Percentiles rank a stretch among this genome's conserved stretches.
phyloP scores from a whole-genome alignment of 2,797 vertebrate species.

The Rhabdomys pumilio region DNA sequence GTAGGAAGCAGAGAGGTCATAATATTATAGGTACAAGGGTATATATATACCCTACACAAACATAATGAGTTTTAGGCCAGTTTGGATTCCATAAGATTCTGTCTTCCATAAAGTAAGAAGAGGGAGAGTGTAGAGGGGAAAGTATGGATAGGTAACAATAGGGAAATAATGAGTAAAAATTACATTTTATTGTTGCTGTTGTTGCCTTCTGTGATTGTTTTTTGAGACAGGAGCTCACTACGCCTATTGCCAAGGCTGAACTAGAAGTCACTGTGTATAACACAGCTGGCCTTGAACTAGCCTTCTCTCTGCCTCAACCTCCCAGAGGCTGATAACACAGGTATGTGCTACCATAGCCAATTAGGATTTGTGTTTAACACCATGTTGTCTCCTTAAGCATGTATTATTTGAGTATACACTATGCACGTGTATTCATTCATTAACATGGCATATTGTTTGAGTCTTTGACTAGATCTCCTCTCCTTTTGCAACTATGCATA shows the following conservation, averaged over 20 bases:
- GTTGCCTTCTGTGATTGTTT: neutral
- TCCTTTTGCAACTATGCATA: neutral
- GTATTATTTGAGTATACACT: slow-evolving; percentile 8
- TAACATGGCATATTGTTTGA: slow-evolving; percentile 37
- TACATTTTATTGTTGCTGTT: neutral
- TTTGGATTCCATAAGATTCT: neutral
- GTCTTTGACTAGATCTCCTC: slow-evolving; percentile 5
- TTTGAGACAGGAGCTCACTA: neutral
- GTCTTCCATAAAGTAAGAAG: neutral
- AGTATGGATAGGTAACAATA: neutral
- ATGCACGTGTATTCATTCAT: neutral
- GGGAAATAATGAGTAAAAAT: neutral
- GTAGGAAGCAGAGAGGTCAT: neutral
- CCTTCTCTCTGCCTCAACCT: neutral
- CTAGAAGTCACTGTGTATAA: neutral
- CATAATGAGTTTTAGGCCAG: neutral
- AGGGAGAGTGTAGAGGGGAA: neutral
- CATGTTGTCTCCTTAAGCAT: slow-evolving; percentile 40
- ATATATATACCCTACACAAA: neutral
- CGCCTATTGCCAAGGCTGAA: neutral
- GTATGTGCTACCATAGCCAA: neutral
- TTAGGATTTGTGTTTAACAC: slow-evolving; percentile 28
- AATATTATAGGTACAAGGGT: neutral
- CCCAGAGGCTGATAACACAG: neutral
- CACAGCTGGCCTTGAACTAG: neutral